Percentiles rank a stretch among this genome's conserved stretches.
These are phyloP conservation scores for Melitaea cinxia DNA, from an alignment of 1,140 invertebrate genomes.

Conservation along the genomic window DNA sequence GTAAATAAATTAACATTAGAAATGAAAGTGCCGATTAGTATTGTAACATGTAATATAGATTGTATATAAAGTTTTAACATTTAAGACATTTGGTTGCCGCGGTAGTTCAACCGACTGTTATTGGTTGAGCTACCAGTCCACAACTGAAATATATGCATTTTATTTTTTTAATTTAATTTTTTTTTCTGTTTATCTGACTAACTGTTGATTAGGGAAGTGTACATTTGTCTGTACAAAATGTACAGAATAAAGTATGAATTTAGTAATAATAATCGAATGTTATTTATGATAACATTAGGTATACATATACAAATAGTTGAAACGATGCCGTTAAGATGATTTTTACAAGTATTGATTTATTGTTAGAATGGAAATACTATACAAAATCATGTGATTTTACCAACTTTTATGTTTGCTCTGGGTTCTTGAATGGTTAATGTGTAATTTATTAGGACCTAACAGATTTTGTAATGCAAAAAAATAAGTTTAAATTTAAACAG, in stretches of 20 bases:
- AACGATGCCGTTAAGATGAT: not conserved
- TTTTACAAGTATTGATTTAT: too few relatives aligned
- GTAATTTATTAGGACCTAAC: too few relatives aligned
- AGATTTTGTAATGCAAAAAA: too few relatives aligned
- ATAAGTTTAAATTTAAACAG: too few relatives aligned
- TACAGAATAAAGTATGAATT: not conserved
- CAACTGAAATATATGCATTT: not conserved
- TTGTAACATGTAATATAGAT: constrained; percentile 41
- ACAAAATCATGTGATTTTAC: too few relatives aligned
- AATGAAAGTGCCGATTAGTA: constrained; percentile 65
- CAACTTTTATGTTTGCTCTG: too few relatives aligned
- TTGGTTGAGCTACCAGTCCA: not conserved
- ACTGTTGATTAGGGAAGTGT: not conserved
- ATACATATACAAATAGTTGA: not conserved
- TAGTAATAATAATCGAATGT: not conserved
- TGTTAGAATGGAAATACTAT: too few relatives aligned
- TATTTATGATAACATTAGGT: not conserved
- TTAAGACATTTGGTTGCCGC: not conserved
- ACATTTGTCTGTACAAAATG: not conserved
- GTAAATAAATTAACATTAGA: not conserved
- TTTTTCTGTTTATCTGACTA: not conserved
- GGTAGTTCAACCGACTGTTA: not conserved
- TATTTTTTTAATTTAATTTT: not conserved
- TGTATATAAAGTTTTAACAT: constrained; percentile 33
- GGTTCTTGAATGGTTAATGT: too few relatives aligned